These are phyloP conservation scores for Doris montereyensis DNA, from an alignment of 2,888 invertebrate species.

Conservation along the genomic window DNA sequence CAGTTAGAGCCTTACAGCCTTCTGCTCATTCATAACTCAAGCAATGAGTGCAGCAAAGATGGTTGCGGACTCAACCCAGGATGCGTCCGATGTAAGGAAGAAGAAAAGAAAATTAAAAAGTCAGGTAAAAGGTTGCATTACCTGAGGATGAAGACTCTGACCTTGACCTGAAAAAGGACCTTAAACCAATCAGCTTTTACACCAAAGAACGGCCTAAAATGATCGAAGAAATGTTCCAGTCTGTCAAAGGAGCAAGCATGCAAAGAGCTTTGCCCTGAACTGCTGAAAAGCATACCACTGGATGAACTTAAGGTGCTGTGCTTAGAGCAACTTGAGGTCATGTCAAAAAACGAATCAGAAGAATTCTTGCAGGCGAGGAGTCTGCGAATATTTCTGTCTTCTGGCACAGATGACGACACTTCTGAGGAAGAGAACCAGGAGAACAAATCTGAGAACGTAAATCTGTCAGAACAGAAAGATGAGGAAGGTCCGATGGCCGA, in stretches of 20 bases:
- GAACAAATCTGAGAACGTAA: too few species aligned
- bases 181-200: conserved; percentile 72
- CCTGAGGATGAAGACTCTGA: conserved; percentile 62
- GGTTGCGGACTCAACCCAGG: conserved; percentile 67
- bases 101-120: conserved; percentile 48
- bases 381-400: conserved; percentile 63
- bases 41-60: conserved; percentile 65
- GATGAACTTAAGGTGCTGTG: conserved; percentile 72
- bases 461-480: too few species aligned
- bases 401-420: conserved; percentile 62
- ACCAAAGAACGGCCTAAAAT: conserved; percentile 70
- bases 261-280: conserved; percentile 73
- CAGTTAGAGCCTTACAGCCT: too few species aligned
- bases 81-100: conserved; percentile 49
- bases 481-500: conserved; percentile 24
- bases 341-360: conserved; percentile 70
- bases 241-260: conserved; percentile 71
- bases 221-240: conserved; percentile 72
- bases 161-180: conserved; percentile 70
- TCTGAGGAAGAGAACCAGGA: conserved; percentile 51
- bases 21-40: too few species aligned
- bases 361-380: conserved; percentile 69
- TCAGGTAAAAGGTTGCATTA: conserved; percentile 39
- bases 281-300: conserved; percentile 69
- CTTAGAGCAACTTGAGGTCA: conserved; percentile 71